These are phyloP conservation scores for Crossaster papposus DNA, from an alignment of 53 echinoderm and acorn worm species.

Conservation along the genomic window DNA sequence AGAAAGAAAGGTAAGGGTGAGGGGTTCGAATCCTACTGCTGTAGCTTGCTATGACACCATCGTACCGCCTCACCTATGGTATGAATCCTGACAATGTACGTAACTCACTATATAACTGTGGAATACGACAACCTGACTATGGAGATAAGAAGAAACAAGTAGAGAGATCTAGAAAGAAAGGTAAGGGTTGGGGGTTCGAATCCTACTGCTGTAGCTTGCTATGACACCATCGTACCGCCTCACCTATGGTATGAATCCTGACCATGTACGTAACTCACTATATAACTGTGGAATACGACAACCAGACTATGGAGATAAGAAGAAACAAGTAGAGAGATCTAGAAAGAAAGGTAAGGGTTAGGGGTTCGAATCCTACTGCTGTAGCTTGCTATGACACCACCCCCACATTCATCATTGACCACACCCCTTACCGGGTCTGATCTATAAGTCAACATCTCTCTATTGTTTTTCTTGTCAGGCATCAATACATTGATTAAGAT, in stretches of 20 bases:
- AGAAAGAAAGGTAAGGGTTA: slow-evolving; percentile 85
- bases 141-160: slow-evolving; percentile 71
- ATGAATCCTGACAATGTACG: slow-evolving; percentile 97
- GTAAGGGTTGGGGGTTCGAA: slow-evolving; percentile 42
- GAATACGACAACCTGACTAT: slow-evolving; percentile 75
- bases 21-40: no score
- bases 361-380: no score
- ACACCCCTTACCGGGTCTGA: background rate
- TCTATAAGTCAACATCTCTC: background rate
- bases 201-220: no score
- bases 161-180: slow-evolving; percentile 84
- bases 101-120: slow-evolving; percentile 92
- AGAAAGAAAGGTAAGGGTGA: slow-evolving; percentile 85
- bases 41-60: no score
- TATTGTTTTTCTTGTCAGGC: slow-evolving; percentile 56
- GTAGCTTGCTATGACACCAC: no score
- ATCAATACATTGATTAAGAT: slow-evolving; percentile 91
- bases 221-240: background rate
- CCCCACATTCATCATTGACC: background rate
- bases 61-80: slow-evolving; percentile 72
- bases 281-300: slow-evolving; percentile 89
- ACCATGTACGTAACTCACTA: slow-evolving; percentile 91
- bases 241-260: no score
- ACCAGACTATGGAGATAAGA: slow-evolving; percentile 74
- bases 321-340: slow-evolving; percentile 63